phyloP scores from a whole-genome alignment of 2,888 invertebrate species.

The Cancer borealis region DNA sequence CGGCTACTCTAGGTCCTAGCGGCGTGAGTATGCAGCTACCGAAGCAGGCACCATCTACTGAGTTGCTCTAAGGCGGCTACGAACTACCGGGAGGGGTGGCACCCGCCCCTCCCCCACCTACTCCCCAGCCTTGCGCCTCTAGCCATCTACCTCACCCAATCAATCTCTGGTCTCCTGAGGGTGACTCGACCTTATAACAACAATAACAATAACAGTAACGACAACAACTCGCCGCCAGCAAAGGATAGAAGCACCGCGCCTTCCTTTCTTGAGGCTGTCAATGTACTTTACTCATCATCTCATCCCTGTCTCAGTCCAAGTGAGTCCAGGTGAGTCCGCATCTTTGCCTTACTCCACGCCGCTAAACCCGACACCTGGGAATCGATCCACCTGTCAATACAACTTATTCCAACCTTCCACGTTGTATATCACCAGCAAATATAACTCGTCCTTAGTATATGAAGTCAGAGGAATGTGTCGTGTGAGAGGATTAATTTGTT shows the following conservation, averaged over 20 bases:
- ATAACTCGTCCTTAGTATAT: too few species aligned
- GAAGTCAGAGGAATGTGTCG: background rate
- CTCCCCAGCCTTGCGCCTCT: background rate
- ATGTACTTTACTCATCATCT: too few species aligned
- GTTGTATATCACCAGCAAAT: background rate
- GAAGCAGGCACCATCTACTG: slow-evolving; percentile 69
- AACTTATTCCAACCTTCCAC: background rate
- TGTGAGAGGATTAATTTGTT: background rate
- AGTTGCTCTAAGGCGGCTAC: slow-evolving; percentile 50
- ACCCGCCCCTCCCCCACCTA: slow-evolving; percentile 27
- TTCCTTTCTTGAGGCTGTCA: background rate
- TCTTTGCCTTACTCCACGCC: background rate
- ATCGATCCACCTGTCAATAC: background rate
- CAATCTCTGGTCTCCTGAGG: background rate
- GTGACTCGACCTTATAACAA: background rate
- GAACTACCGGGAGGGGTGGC: slow-evolving; percentile 17
- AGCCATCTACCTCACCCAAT: slow-evolving; percentile 21
- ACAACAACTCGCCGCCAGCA: background rate
- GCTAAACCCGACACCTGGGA: background rate
- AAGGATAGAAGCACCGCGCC: background rate
- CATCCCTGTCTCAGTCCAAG: background rate
- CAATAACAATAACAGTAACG: background rate
- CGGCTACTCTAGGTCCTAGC: slow-evolving; percentile 50
- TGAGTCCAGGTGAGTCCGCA: background rate
- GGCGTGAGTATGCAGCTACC: slow-evolving; percentile 51